Base-by-base conservation (phyloP, 2,113 vertebrate species). In the Poeciliopsis occidentalis region DNA sequence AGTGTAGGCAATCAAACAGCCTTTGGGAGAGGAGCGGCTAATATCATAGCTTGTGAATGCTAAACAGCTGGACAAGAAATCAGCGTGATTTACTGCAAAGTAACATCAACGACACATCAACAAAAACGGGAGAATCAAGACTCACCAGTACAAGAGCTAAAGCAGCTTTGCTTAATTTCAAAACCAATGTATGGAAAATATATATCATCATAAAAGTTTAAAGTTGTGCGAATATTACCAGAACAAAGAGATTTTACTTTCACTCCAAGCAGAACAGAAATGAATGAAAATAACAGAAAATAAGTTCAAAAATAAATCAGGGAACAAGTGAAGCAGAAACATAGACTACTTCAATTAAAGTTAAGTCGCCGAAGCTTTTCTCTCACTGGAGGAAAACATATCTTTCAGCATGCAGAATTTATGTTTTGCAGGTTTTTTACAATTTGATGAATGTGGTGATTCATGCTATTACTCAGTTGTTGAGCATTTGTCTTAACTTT, bases 241-340 rank as follows among this genome's bases (percentile, higher is more conserved):
- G 10, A 37, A 37, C 34, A 37, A 37, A 11, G 34, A 37, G 34
- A 37, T 37, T 37, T 12, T 11, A 37, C 11, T 37, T 37, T 37
- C 3, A 37, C 34, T 37, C 8, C 11, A 8, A 37, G 34, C 34
- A 37, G 34, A 3, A 37, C 34, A 37, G 34, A 37, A 37, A 37
- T 37, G 10, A 37, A 37, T 37, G 10, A 37, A 37, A 34, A 34
- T 34, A 37, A 37, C 34, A 37, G 34, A 37, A 37, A 37, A 10
- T 37, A 37, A 37, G 34, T 37, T 15, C 3, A 41, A 80, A 84
- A 68, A 76, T 65, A 76, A 74, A 81, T 81, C 2, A 73, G 44
- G 41, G 47, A 78, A 72, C 17, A 31, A 39, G 29, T 70, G 41
- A 60, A 54, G 60, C 74, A 70, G 64, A 39, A 66, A 65, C 10